A percentile compares a stretch with the other conserved stretches of the same genome.
Conservation (phyloP, 1,140 invertebrate genomes). For the Agrilus planipennis region DNA sequence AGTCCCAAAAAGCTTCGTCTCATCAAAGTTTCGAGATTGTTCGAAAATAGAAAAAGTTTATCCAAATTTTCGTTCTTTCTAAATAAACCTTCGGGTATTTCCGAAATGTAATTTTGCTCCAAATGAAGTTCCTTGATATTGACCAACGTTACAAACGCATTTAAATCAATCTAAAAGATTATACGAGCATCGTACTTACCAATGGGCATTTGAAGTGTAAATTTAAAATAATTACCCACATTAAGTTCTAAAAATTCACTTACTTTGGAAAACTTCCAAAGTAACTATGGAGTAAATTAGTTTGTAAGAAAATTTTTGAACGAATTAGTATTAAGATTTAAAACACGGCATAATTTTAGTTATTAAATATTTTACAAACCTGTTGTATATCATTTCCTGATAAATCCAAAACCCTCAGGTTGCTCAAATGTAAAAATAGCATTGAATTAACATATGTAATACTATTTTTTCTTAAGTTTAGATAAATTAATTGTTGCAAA, state of each 20-base stretch:
- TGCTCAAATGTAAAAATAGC: conserved; percentile 34
- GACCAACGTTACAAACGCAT: conserved; percentile 21
- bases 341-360: no score
- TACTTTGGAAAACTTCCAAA: no score
- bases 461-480: conserved; percentile 41
- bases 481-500: conserved; percentile 35
- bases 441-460: conserved; percentile 34
- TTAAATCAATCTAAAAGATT: no score
- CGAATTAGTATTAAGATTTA: no score
- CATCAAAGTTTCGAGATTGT: conserved; percentile 28
- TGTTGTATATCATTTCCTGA: conserved; percentile 28
- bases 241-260: no score
- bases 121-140: conserved; percentile 28
- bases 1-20: conserved; percentile 26
- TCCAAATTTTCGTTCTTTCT: conserved; percentile 21
- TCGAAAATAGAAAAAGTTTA: conserved; percentile 30
- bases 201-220: no score
- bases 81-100: conserved; percentile 27
- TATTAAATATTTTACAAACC: conserved; percentile 19
- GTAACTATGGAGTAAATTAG: no score
- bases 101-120: conserved; percentile 27
- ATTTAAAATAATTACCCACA: no score
- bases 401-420: conserved; percentile 36
- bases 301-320: no score
- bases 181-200: no score